Percentiles rank a stretch among this genome's conserved stretches.
Conservation (phyloP, 1,140 invertebrate species). For the Drosophila eugracilis region DNA sequence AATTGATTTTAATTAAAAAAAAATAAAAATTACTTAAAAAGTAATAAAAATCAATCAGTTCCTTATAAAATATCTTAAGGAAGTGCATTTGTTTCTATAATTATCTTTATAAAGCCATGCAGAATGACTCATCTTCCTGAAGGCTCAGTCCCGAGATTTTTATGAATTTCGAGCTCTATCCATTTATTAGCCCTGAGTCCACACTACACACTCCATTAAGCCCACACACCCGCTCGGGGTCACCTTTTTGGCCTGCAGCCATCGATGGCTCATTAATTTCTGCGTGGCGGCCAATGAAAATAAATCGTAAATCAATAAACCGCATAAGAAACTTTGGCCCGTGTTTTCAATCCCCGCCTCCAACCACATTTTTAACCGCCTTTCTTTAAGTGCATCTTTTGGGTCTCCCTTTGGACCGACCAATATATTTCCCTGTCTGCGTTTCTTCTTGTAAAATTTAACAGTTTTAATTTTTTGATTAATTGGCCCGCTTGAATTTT, state of each 20-base stretch:
- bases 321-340: conserved; percentile 45
- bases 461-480: conserved; percentile 73
- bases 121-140: conserved; percentile 25
- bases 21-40: neutral
- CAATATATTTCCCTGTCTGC: conserved; percentile 27
- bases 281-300: conserved; percentile 69
- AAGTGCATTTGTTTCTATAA: neutral
- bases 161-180: conserved; percentile 30
- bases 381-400: conserved; percentile 31
- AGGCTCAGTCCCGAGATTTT: neutral
- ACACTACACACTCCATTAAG: conserved; percentile 48
- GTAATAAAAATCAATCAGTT: neutral
- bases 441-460: conserved; percentile 65
- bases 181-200: conserved; percentile 44
- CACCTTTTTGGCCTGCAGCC: conserved; percentile 71
- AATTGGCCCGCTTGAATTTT: conserved; percentile 60
- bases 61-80: neutral
- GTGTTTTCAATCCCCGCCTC: conserved; percentile 8
- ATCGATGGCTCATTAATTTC: conserved; percentile 76
- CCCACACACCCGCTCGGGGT: conserved; percentile 52
- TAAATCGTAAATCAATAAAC: conserved; percentile 81
- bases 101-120: neutral
- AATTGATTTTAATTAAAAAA: neutral
- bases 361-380: conserved; percentile 16
- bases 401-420: neutral